Conservation (phyloP, 64 coral and sea anemone genomes). For the Anthopleura sola region DNA sequence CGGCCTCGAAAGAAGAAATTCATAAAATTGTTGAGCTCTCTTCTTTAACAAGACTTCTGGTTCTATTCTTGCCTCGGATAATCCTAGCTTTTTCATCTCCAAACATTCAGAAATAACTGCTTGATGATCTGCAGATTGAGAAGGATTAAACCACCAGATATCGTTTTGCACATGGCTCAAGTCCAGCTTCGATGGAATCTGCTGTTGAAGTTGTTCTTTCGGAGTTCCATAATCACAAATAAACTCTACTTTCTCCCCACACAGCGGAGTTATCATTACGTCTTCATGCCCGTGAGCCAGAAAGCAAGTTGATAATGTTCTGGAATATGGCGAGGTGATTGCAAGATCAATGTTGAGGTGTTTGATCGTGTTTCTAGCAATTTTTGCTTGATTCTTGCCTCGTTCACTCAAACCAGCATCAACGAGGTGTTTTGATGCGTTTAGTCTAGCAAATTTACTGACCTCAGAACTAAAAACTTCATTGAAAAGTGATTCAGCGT, state of each 20-base stretch:
- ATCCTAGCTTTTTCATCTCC: neutral
- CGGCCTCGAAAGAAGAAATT: slow-evolving; percentile 11
- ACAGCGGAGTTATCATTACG: slow-evolving; percentile 33
- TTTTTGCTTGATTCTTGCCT: slow-evolving; percentile 36
- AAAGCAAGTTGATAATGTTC: slow-evolving; percentile 43
- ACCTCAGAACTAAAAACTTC: neutral
- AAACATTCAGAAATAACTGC: slow-evolving; percentile 26
- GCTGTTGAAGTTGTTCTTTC: slow-evolving; percentile 1
- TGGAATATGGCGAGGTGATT: slow-evolving; percentile 34
- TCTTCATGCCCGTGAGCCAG: slow-evolving; percentile 32
- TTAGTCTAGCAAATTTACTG: neutral
- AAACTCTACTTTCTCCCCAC: slow-evolving; percentile 18
- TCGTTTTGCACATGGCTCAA: slow-evolving; percentile 22
- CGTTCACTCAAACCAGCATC: slow-evolving; percentile 21
- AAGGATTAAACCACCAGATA: slow-evolving; percentile 45
- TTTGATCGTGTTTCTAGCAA: neutral
- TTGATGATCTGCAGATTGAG: neutral
- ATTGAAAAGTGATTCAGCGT: slow-evolving; percentile 46
- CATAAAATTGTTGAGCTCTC: slow-evolving; percentile 26
- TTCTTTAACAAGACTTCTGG: slow-evolving; percentile 12
- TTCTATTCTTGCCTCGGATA: slow-evolving; percentile 12
- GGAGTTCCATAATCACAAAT: slow-evolving; percentile 45
- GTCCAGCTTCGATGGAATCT: slow-evolving; percentile 21
- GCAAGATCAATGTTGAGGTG: slow-evolving; percentile 37
- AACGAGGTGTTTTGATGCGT: neutral